Base-by-base conservation (phyloP, 1,140 invertebrate genomes). In the Sminthurides bifidus region DNA sequence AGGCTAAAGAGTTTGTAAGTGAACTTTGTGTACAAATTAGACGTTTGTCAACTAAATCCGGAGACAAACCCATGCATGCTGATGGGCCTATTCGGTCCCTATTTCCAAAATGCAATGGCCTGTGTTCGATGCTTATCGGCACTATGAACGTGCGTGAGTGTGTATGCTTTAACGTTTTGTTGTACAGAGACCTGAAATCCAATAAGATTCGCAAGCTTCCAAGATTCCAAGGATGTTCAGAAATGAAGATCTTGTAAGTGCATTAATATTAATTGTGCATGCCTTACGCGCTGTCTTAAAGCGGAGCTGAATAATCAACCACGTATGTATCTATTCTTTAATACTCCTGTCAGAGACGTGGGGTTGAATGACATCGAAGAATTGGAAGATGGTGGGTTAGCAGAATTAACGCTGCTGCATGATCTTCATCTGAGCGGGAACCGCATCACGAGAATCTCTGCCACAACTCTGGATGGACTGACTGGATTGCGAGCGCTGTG, bases 351-450 rank as follows among this genome's bases (percentile, higher is more conserved):
- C 73, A 95, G 92, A 68, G 87, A 94, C 73, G 75, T 95, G 69
- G 83, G 87, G 23, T 83, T 81, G 67, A 96, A 96, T 73, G 71
- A 75, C 63, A 87, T 96, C 63, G 71, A 73, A 31, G 76, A 78
- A 4, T 65, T 94, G 56, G 77, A 80, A 43, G 81, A 79, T 8
- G 74, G 75, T 26, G 77, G 80, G 0, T 91, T 94, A 68, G 70
- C 72, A 27, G 81, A 78, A 19, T 76, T 89, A 56, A 72, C 71
- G 19, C 76, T 80, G 50, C 76, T 97, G 49, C 84, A 87, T 59
- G 91, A 95, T 75, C 73, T 96, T 30, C 76, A 90, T 43, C 74
- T 94, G 37, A 79, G 84, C 21, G 79, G 87, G 67, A 96, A 96
- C 73, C 75, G 79, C 43, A 81, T 95, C 61, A 75, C 77, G 54